These are phyloP conservation scores for Drosophila subobscura DNA, from an alignment of 1,140 invertebrate genomes.

Conservation along the genomic window DNA sequence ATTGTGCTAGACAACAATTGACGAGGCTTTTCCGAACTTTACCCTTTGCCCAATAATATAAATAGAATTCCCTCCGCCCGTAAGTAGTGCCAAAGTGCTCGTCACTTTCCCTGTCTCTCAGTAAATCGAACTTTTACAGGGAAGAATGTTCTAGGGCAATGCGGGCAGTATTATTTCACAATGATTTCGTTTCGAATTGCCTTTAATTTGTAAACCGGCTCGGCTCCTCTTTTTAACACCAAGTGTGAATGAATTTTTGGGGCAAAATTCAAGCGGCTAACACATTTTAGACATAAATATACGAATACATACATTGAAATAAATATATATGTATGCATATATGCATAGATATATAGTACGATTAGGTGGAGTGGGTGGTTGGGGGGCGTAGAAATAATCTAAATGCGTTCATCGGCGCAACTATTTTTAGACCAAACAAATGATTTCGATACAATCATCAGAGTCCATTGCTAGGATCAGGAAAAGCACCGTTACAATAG, in stretches of 20 bases:
- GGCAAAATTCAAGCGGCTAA: conserved; percentile 25
- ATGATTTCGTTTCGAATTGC: conserved; percentile 13
- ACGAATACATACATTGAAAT: conserved; percentile 32
- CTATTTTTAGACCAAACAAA: conserved; percentile 80
- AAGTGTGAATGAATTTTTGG: conserved; percentile 66
- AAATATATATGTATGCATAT: conserved; percentile 33
- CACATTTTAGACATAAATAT: conserved; percentile 27
- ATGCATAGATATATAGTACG: conserved; percentile 29
- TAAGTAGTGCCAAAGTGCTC: conserved; percentile 9
- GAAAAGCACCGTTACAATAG: conserved; percentile 50
- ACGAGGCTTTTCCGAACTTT: conserved; percentile 10
- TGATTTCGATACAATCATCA: conserved; percentile 68
- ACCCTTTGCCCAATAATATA: conserved; percentile 13
- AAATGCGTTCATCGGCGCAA: conserved; percentile 74
- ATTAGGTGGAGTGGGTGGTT: conserved; percentile 10
- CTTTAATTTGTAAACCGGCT: conserved; percentile 37
- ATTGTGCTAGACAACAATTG: not conserved
- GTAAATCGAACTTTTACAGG: conserved; percentile 14
- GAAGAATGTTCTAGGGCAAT: conserved; percentile 40
- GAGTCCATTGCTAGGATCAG: not conserved
- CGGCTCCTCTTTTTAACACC: conserved; percentile 39
- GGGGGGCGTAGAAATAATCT: conserved; percentile 59
- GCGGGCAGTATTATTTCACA: conserved; percentile 50
- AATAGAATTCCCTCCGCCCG: not conserved
- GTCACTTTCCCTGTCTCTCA: no score